Base-by-base conservation (phyloP, 2,113 vertebrate genomes). In the Loxodonta africana region DNA sequence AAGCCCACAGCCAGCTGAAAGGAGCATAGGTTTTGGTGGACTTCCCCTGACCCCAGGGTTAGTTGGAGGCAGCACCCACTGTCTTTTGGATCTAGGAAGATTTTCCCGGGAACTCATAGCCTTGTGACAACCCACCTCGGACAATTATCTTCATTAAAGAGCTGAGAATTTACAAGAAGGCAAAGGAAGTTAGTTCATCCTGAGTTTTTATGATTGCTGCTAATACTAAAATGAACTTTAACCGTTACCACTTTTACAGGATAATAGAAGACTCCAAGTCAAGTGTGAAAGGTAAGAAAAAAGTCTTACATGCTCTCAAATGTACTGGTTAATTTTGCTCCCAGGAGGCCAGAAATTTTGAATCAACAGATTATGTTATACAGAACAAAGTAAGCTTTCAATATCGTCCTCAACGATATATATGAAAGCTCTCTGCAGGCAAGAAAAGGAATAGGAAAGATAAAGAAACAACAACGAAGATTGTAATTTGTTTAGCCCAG, bases 251-350 rank as follows among this genome's bases (percentile, higher is more conserved):
- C 44, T 94, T 98, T 98, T 94, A 74, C 83, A 99, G 99, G 91
- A 93, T 65, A 77, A 71, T 37, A 81, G 97, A 97, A 91, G 98
- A 94, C 88, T 84, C 93, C 9, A 96, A 98, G 81, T 97, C 93
- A 44, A 97, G 77, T 48, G 6, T 37, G 63, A 94, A 97, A 99
- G 99, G 98, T 99, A 98, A 98, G 95, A 71, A 51, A 26, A 88
- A 78, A 91, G 23, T 76, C 37, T 83, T 20, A 28, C 30, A 9
- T 51, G 5, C 26, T 60, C 41, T 37, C 71, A 85, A 76, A 51
- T 74, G 41, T 25, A 41, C 67, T 62, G 6, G 62, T 90, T 90
- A 78, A 77, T 53, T 88, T 95, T 57, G 77, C 23, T 82, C 46
- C 81, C 60, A 33, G 76, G 60, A 4, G 5, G 48, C 33, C 60